Evolutionary conservation across 2,888 invertebrate genomes (phyloP).

Genomic region (Bibio marci): DNA sequence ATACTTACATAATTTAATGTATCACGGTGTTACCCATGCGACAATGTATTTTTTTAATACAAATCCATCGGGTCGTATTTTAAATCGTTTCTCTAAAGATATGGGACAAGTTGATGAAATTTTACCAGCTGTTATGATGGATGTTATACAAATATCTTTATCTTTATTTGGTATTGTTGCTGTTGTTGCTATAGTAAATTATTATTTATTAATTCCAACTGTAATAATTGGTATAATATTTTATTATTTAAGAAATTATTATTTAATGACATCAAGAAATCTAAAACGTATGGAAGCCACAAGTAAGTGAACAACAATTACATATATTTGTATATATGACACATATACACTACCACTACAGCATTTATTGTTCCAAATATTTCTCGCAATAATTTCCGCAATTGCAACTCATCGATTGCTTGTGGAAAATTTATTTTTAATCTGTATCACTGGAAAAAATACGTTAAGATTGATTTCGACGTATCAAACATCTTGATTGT

Average conservation of each 20-base stretch:
- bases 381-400: too few species aligned
- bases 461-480: too few species aligned
- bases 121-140: conserved; percentile 28
- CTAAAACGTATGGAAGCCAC: conserved; percentile 67
- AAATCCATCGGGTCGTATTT: conserved; percentile 65
- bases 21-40: conserved; percentile 59
- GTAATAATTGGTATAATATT: conserved; percentile 52
- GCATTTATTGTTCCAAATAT: not conserved
- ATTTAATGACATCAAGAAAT: conserved; percentile 61
- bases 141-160: conserved; percentile 53
- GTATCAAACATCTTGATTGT: too few species aligned
- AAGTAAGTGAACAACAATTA: conserved; percentile 53
- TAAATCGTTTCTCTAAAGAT: conserved; percentile 76
- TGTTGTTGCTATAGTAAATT: conserved; percentile 61
- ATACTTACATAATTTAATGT: conserved; percentile 69
- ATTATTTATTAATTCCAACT: conserved; percentile 54
- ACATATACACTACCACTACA: not conserved
- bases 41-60: conserved; percentile 78
- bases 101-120: conserved; percentile 42
- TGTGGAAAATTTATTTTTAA: too few species aligned
- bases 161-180: conserved; percentile 62
- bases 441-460: too few species aligned
- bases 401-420: too few species aligned
- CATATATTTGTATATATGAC: not conserved
- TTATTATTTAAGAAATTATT: conserved; percentile 55